A percentile compares a stretch with the other conserved stretches of the same genome.
Evolutionary conservation across 1,140 invertebrate species (phyloP).

Genomic region (Ooceraea biroi): DNA sequence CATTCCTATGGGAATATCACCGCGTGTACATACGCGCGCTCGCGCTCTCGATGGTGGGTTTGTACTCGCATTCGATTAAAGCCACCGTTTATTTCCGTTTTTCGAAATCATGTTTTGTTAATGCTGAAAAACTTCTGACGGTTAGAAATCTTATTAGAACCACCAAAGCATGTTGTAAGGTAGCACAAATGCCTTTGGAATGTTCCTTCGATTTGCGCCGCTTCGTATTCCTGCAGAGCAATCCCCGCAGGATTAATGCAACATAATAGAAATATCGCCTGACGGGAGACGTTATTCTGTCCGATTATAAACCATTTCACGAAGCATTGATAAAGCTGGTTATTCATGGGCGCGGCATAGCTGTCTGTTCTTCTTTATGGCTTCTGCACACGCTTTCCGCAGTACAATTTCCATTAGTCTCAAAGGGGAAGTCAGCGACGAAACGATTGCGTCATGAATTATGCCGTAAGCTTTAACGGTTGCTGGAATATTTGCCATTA

Average conservation of each 20-base stretch:
- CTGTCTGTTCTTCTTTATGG: slow-evolving; percentile 36
- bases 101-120: no score
- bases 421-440: slow-evolving; percentile 23
- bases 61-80: no score
- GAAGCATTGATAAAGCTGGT: slow-evolving; percentile 30
- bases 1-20: slow-evolving; percentile 18
- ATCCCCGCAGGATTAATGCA: background rate
- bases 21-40: background rate
- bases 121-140: background rate
- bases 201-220: background rate
- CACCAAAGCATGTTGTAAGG: background rate
- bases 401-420: slow-evolving; percentile 41
- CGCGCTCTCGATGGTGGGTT: no score
- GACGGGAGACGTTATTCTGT: slow-evolving; percentile 16
- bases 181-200: background rate
- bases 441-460: slow-evolving; percentile 32
- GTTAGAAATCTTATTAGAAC: slow-evolving; percentile 1
- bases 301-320: slow-evolving; percentile 39
- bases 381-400: slow-evolving; percentile 37
- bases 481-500: background rate
- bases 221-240: background rate
- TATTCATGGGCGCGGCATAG: slow-evolving; percentile 23
- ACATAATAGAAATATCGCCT: slow-evolving; percentile 9
- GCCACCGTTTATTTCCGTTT: no score
- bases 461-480: slow-evolving; percentile 25